Base-by-base conservation (phyloP, 2,113 vertebrate species). In the Pluvianellus socialis region DNA sequence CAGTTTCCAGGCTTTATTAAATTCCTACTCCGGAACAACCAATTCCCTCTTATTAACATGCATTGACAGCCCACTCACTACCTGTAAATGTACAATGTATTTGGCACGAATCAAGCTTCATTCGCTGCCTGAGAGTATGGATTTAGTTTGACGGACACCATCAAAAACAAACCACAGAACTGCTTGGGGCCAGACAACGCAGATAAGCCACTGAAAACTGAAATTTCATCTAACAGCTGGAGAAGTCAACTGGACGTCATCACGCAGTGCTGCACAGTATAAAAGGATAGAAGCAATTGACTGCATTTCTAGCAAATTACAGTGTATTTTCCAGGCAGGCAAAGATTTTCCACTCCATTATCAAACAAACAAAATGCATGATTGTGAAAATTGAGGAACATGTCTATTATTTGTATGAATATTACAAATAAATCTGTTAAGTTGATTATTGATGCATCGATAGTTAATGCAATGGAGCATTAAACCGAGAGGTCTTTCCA, bases 21-120 rank as follows among this genome's bases (percentile, higher is more conserved):
- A 93, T 96, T 86, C 88, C 79, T 77, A 47, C 88, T 93, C 86
- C 80, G 65, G 96, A 96, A 96, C 95, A 93, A 96, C 86, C 72
- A 86, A 67, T 86, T 88, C 88, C 71, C 53, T 59, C 68, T 88
- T 94, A 94, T 88, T 92, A 96, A 96, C 74, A 80, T 86, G 79
- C 90, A 95, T 70, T 86, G 85, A 86, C 90, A 88, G 55, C 82
- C 90, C 72, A 77, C 90, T 96, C 72, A 71, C 67, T 95, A 93
- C 90, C 82, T 95, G 90, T 92, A 93, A 88, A 88, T 33, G 79
- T 56, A 74, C 82, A 77, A 62, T 7, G 26, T 44, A 65, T 93
- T 90, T 92, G 86, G 90, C 67, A 93, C 79, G 65, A 90, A 80
- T 94, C 92, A 77, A 94, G 68, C 72, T 93, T 30, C 55, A 80